These are phyloP conservation scores for Gallinago stenura DNA, from an alignment of 2,797 vertebrate species.

Conservation along the genomic window DNA sequence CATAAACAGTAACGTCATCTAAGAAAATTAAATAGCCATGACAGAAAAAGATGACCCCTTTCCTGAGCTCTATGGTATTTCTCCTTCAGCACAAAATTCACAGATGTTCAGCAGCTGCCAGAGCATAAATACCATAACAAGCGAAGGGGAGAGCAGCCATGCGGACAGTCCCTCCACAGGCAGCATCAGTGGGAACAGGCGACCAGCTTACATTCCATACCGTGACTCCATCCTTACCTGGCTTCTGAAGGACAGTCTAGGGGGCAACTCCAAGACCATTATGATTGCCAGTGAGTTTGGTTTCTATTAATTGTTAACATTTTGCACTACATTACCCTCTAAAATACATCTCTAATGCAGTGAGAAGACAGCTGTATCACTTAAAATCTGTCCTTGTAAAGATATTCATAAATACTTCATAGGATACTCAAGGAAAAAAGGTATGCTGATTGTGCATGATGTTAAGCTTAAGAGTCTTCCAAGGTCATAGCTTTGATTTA, in stretches of 20 bases:
- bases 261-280: conserved; percentile 97
- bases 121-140: conserved; percentile 90
- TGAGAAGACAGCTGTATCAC: background rate
- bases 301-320: background rate
- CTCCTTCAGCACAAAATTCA: conserved; percentile 91
- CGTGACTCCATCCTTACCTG: conserved; percentile 97
- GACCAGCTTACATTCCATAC: conserved; percentile 93
- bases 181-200: conserved; percentile 59
- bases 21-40: background rate
- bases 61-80: background rate
- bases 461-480: background rate
- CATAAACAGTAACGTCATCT: background rate
- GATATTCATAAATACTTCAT: background rate
- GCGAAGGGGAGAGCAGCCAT: conserved; percentile 85
- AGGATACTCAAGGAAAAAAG: background rate
- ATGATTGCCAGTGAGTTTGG: conserved; percentile 95
- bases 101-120: conserved; percentile 95
- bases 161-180: conserved; percentile 78
- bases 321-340: background rate
- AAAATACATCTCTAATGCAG: background rate
- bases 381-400: background rate
- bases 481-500: background rate
- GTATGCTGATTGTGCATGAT: background rate
- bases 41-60: background rate
- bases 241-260: conserved; percentile 97